Evolutionary conservation across 2,113 vertebrate genomes (phyloP).

Genomic region (Takifugu bimaculatus): DNA sequence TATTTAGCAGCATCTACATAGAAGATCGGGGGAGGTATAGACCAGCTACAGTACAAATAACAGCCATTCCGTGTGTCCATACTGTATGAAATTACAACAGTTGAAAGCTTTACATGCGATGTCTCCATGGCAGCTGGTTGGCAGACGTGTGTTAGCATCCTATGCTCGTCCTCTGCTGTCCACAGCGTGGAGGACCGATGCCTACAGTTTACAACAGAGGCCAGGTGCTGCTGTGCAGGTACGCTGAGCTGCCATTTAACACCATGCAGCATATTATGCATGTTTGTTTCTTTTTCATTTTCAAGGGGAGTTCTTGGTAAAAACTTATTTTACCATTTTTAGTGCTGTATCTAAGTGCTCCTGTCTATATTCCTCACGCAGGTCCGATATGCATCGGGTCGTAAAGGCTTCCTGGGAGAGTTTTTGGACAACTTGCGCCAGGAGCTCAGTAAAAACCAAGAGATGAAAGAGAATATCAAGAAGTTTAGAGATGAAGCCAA

Average conservation of each 20-base stretch:
- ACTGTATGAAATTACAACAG: too few species aligned
- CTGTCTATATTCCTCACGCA: slow-evolving; percentile 26
- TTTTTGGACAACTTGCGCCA: slow-evolving; percentile 91
- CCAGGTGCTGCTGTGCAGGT: slow-evolving; percentile 72
- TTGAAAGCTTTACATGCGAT: too few species aligned
- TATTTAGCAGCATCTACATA: too few species aligned
- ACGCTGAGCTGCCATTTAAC: slow-evolving; percentile 9
- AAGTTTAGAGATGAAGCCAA: slow-evolving; percentile 93
- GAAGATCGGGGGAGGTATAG: too few species aligned
- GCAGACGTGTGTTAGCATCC: slow-evolving; percentile 66
- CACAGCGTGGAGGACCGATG: slow-evolving; percentile 40
- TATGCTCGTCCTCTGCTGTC: slow-evolving; percentile 58
- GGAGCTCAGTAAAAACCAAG: slow-evolving; percentile 90
- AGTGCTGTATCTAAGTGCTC: neutral
- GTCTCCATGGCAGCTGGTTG: slow-evolving; percentile 73
- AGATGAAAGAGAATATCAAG: slow-evolving; percentile 95
- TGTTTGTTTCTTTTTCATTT: too few species aligned
- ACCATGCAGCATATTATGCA: neutral
- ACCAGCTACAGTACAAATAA: too few species aligned
- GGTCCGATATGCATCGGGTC: slow-evolving; percentile 68
- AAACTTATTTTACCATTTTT: neutral
- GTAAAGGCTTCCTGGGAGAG: slow-evolving; percentile 88
- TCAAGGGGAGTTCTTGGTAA: neutral
- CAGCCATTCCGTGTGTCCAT: too few species aligned
- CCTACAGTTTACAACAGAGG: slow-evolving; percentile 38